phyloP scores from a whole-genome alignment of 2,797 vertebrate species.

The Poecilia gillii region DNA sequence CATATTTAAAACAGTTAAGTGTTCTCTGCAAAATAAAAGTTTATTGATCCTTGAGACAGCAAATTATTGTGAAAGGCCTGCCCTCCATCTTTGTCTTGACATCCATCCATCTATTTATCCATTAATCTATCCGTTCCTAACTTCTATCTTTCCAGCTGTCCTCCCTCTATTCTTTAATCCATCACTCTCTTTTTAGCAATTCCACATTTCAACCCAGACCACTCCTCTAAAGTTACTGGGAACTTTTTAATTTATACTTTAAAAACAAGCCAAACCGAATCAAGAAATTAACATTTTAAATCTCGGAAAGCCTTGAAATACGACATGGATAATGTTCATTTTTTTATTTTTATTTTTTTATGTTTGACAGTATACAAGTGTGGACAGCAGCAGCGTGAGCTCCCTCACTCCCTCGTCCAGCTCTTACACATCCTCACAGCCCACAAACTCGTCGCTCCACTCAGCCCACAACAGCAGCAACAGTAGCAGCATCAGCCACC shows the following conservation, averaged over 20 bases:
- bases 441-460: constrained; percentile 62
- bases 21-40: too few species aligned
- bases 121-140: not conserved
- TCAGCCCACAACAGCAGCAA: constrained; percentile 72
- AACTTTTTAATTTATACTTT: not conserved
- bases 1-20: too few species aligned
- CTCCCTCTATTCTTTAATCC: not conserved
- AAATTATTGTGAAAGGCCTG: too few species aligned
- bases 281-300: not conserved
- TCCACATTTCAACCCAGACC: not conserved
- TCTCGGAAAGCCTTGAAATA: not conserved
- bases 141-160: not conserved
- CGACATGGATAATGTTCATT: not conserved
- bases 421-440: constrained; percentile 71
- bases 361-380: constrained; percentile 83
- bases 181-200: not conserved
- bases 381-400: constrained; percentile 82
- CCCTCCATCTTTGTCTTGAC: not conserved
- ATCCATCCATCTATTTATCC: not conserved
- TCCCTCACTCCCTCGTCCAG: constrained; percentile 82
- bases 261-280: not conserved
- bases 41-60: too few species aligned
- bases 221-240: not conserved
- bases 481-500: constrained; percentile 73
- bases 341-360: not conserved